phyloP scores from a whole-genome alignment of 2,797 vertebrate genomes.

The Sebastes hubbsi region DNA sequence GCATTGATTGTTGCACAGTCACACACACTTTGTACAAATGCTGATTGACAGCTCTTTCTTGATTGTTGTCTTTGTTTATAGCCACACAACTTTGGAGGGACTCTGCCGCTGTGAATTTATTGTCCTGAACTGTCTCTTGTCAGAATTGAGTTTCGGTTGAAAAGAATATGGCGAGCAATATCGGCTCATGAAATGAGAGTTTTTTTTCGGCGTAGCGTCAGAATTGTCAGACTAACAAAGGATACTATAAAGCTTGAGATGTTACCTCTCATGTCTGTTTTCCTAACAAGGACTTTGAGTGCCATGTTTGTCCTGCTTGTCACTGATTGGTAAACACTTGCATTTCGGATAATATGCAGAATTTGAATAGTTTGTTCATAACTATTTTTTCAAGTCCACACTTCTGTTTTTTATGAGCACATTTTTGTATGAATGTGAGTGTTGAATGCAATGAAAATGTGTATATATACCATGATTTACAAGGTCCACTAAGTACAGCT shows the following conservation, averaged over 20 bases:
- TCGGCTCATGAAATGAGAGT: constrained; percentile 36
- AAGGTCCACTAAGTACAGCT: background rate
- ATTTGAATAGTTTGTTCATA: background rate
- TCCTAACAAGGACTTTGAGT: background rate
- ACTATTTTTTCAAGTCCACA: background rate
- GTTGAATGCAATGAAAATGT: background rate
- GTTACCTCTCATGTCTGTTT: constrained; percentile 29
- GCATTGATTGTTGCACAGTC: constrained; percentile 58
- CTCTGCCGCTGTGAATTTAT: constrained; percentile 40
- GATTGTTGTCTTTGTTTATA: constrained; percentile 50
- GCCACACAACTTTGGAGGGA: constrained; percentile 35
- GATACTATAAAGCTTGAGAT: constrained; percentile 32
- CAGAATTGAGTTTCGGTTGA: constrained; percentile 40
- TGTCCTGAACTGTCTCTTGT: constrained; percentile 51
- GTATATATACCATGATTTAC: background rate
- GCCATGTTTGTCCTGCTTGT: background rate
- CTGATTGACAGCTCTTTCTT: constrained; percentile 67
- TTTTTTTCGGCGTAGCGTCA: constrained; percentile 39
- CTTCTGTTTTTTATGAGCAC: background rate
- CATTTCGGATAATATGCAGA: background rate
- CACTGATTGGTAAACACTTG: constrained; percentile 5
- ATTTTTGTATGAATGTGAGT: background rate
- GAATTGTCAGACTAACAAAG: constrained; percentile 54
- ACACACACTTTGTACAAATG: constrained; percentile 52
- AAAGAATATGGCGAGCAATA: constrained; percentile 20